phyloP scores from a whole-genome alignment of 1,140 invertebrate genomes.

The Pseudomyrmex pallidus region DNA sequence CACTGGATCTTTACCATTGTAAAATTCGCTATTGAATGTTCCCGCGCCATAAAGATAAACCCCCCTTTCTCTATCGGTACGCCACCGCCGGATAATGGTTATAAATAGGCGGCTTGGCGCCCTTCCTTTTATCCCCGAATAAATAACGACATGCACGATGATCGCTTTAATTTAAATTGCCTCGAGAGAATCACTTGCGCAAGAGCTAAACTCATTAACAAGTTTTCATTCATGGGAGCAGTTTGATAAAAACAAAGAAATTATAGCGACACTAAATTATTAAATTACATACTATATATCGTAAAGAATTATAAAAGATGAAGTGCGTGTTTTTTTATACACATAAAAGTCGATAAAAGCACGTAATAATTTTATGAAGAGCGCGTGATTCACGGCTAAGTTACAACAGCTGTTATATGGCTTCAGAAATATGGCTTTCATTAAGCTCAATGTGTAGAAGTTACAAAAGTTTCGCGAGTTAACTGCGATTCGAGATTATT shows the following conservation, averaged over 20 bases:
- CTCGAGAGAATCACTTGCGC: conserved; percentile 25
- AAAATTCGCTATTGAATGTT: conserved; percentile 48
- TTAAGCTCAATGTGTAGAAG: too few species aligned
- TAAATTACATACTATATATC: too few species aligned
- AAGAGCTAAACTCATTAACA: conserved; percentile 54
- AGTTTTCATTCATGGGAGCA: conserved; percentile 42
- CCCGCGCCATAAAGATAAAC: not conserved
- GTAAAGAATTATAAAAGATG: too few species aligned
- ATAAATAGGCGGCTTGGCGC: conserved; percentile 22
- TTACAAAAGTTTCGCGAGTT: too few species aligned
- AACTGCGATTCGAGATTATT: too few species aligned
- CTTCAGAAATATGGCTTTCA: too few species aligned
- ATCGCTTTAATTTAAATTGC: conserved; percentile 55
- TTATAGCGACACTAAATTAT: conserved; percentile 5
- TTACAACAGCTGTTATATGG: too few species aligned
- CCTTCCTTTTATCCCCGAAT: conserved; percentile 32
- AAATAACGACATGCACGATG: conserved; percentile 51
- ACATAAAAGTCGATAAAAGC: too few species aligned
- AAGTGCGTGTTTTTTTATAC: too few species aligned
- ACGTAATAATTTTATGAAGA: too few species aligned
- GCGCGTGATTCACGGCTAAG: too few species aligned
- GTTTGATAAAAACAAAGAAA: conserved; percentile 29
- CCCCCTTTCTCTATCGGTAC: not conserved
- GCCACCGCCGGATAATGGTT: conserved; percentile 41
- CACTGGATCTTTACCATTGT: conserved; percentile 39